Base-by-base conservation (phyloP, 2,797 vertebrate genomes). In the Gymnoscopelus braueri region DNA sequence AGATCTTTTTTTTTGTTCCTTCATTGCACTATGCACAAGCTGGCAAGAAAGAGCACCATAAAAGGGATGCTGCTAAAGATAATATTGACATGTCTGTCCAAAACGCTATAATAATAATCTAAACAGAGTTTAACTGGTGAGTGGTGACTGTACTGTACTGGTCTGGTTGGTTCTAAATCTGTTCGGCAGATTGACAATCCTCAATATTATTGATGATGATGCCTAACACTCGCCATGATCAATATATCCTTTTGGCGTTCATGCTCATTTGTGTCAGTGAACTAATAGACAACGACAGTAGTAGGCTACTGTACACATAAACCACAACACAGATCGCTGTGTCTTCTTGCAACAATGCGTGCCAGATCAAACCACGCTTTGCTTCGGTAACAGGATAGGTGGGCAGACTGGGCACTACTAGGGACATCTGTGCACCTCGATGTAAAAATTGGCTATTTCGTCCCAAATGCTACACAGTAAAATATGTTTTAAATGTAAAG, bases 201-300 rank as follows among this genome's bases (percentile, higher is more conserved):
- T 5, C 48, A 70, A 44, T 44, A 44, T 44, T 44, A 44, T 44
- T 44, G 39, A 44, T 44, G 39, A 39, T 39, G 6, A 7, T 39
- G 39, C 32, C 32, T 35, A 35, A 35, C 32, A 35, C 32, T 35
- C 5, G 32, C 32, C 32, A 6, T 44, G 39, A 44, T 44, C 39
- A 44, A 44, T 7, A 44, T n/a, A 32, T 19, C 15, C 15, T 53
- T 24, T 32, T 35, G 19, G 61, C 1, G 56, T 52, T 39, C 24
- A 61, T 1, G 49, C 0, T 39, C 49, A 26, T 55, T 69, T 74
- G 72, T 63, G 58, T 74, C 57, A 68, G 12, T 58, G 4, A 52
- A 57, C 50, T 24, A 62, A 11, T 59, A 35, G 65, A 32, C 15
- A n/a, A 56, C 32, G 39, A 44, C 8, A 2, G 6, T 52, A 63